Evolutionary conservation across 1,140 invertebrate genomes (phyloP), one percentile per base, ranked within the genome.

Genomic region (Drosophila athabasca): DNA sequence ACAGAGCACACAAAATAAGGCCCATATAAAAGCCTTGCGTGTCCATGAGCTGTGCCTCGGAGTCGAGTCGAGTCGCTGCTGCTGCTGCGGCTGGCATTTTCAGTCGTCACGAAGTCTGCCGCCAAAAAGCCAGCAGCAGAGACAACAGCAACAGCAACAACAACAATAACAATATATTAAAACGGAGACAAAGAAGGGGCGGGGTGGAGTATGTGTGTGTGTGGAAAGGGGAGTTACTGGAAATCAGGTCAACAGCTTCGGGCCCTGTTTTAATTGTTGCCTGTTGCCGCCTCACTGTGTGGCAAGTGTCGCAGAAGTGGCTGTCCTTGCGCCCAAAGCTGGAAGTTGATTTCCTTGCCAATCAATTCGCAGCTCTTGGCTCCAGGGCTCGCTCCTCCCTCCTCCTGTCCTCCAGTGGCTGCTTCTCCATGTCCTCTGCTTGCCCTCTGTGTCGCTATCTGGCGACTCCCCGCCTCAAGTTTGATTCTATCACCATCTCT

Each of bases 301-400:
- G 35, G 35, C 35, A 39, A 49, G 29, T 81, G 72, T 71, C 70
- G 45, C 43, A 24, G 46, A 9, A 57, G 59, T 58, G 66, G 61
- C 43, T 74, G 76, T 68, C 76, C 64, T 80, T 80, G 77, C 46
- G 52, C 57, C 62, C 57, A 60, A 13, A 57, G 74, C 75, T 77
- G 74, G 77, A 85, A 87, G 82, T 81, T 84, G 81, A 87, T 84
- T 84, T 84, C 81, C 81, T 84, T 87, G 81, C 82, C 64, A 72
- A 76, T 57, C 41, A 50, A 31, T 74, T 72, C 55, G 46, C 58
- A 46, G 8, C n/a, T 41, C 58, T 29, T 19, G 1, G 50, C 35
- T 39, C 31, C 9, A 11, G 31, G 31, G 1, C 3, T 31, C n/a
- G n/a, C n/a, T n/a, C n/a, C n/a, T n/a, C n/a, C 31, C 8, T 2